Base-by-base conservation (phyloP, 2,113 vertebrate genomes). In the Brachyhypopomus occidentalis region DNA sequence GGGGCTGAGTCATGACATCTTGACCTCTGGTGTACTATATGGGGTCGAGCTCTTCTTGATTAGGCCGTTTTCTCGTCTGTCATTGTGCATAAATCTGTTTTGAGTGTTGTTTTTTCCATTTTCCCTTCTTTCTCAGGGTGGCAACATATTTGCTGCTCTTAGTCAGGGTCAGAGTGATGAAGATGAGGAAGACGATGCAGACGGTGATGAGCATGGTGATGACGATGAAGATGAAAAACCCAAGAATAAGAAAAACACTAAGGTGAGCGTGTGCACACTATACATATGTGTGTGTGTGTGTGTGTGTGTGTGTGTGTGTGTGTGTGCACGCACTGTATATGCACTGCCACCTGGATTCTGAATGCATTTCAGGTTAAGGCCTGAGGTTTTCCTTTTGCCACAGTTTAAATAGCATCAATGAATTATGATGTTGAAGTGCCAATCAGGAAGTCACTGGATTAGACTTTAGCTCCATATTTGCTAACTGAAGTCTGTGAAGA, bases 71-170 rank as follows among this genome's bases (percentile, higher is more conserved):
- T 48, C 41, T 9, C 11, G 25, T 66, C 25, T 66, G 63, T 36
- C 3, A 30, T 9, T 22, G 76, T 73, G 38, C n/a, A 0, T 52
- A 4, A 17, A 20, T 62, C 20, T 60, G 30, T 30, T 30, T 64
- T 23, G 19, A 7, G 30, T 20, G 23, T 20, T 7, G 11, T 22
- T 72, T 25, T 5, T 14, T 55, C 27, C 63, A 5, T 84, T 27
- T 63, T 2, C 45, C 45, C 45, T 2, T 52, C 45, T 52, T 52
- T 79, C 20, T 59, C 66, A 97, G 96, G 94, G 91, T 1, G 92
- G 94, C 41, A 97, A 97, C 84, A 94, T 95, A 55, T 98, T 97
- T 80, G 94, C 96, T 72, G 95, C 95, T 63, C 89, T 98, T 36
- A 94, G 90, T 81, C 93, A 94, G 76, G 89, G 89, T n/a, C 90